Conservation (phyloP, 2,888 invertebrate species). For the Yponomeuta evonymella region DNA sequence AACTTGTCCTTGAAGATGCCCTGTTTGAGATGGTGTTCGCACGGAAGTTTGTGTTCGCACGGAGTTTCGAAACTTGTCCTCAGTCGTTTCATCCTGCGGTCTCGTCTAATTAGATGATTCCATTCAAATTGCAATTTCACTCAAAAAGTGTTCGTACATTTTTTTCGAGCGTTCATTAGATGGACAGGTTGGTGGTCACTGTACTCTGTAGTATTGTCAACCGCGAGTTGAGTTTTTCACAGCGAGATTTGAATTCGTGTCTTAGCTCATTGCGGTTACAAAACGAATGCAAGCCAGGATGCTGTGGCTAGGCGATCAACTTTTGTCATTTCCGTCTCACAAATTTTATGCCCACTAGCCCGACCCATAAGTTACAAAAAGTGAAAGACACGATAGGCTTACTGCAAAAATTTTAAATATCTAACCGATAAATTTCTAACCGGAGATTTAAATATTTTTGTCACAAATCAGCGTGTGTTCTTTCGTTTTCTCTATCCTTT, state of each 20-base stretch:
- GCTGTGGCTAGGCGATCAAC: conserved; percentile 17
- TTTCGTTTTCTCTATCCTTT: conserved; percentile 6
- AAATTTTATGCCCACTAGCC: conserved; percentile 7
- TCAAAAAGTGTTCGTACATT: neutral
- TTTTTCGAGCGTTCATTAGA: neutral
- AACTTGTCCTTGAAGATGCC: neutral
- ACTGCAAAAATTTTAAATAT: neutral
- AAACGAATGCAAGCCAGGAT: conserved; percentile 20
- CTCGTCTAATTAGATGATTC: neutral
- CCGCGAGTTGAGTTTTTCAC: conserved; percentile 8
- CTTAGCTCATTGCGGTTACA: conserved; percentile 20
- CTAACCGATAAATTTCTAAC: neutral
- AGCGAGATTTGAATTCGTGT: conserved; percentile 5
- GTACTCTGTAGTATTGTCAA: conserved; percentile 4
- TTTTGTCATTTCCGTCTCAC: neutral
- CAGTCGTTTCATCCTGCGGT: neutral
- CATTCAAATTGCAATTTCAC: neutral
- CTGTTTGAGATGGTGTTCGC: neutral
- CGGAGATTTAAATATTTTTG: neutral
- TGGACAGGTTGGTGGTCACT: conserved; percentile 14
- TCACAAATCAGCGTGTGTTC: neutral
- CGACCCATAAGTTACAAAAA: neutral
- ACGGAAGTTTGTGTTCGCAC: too few relatives aligned
- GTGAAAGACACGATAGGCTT: neutral
- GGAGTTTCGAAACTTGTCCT: neutral